Percentiles rank a stretch among this genome's conserved stretches.
phyloP scores from a whole-genome alignment of 2,113 vertebrate species.

The Prinia subflava region DNA sequence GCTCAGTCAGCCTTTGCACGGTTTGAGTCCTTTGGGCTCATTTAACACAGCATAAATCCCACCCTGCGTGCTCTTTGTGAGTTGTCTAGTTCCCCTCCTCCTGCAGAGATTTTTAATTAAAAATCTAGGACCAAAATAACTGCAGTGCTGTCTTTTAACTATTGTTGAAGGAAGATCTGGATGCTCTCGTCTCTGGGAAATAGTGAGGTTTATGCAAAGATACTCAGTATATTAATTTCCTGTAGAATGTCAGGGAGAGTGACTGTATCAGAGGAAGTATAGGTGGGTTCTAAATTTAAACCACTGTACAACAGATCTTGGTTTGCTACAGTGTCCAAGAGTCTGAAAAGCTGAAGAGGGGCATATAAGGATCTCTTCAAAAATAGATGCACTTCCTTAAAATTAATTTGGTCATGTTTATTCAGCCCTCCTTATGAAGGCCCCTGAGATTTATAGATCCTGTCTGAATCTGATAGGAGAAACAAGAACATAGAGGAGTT shows the following conservation, averaged over 20 bases:
- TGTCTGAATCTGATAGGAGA: not conserved
- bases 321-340: not conserved
- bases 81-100: slow-evolving; percentile 13
- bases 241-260: not conserved
- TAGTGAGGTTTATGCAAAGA: not conserved
- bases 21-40: slow-evolving; percentile 4
- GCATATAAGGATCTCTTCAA: not conserved
- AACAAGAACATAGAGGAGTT: not conserved
- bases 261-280: not conserved
- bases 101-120: slow-evolving; percentile 58
- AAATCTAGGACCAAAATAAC: slow-evolving; percentile 19
- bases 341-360: not conserved
- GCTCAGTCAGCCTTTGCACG: not conserved
- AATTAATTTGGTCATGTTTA: not conserved
- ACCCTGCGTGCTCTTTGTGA: not conserved
- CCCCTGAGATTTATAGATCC: not conserved
- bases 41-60: slow-evolving; percentile 14
- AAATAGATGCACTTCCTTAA: slow-evolving; percentile 10
- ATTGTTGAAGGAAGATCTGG: not conserved
- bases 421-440: not conserved
- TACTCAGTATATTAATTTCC: not conserved
- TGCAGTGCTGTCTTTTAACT: not conserved
- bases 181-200: not conserved
- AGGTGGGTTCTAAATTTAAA: slow-evolving; percentile 34
- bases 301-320: not conserved